phyloP scores from a whole-genome alignment of 2,888 invertebrate species.

The Ellobium chinense region DNA sequence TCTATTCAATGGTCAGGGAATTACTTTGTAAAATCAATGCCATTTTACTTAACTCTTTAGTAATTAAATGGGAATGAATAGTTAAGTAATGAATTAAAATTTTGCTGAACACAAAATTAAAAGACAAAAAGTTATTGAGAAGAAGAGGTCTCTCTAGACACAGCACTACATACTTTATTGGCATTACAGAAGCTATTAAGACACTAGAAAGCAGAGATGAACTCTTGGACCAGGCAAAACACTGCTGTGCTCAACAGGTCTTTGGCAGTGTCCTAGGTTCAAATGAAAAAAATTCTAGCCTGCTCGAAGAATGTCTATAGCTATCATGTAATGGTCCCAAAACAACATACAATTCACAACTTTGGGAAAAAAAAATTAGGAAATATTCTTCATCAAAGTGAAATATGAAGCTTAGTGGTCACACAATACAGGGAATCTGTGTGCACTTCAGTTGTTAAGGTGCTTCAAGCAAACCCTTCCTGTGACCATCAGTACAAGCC shows the following conservation, averaged over 20 bases:
- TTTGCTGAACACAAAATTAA: not conserved
- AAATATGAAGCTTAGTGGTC: not conserved
- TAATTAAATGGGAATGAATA: too few species aligned
- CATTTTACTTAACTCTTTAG: too few species aligned
- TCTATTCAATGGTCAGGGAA: too few species aligned
- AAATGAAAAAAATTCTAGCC: not conserved
- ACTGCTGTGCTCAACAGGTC: not conserved
- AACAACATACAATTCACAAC: slow-evolving; percentile 25
- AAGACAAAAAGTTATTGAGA: not conserved
- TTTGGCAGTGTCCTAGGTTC: not conserved
- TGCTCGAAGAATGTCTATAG: slow-evolving; percentile 24
- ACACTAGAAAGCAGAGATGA: slow-evolving; percentile 31
- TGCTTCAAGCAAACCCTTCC: not conserved
- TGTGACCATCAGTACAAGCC: slow-evolving; percentile 1
- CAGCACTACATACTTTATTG: not conserved
- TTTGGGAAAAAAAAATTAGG: slow-evolving; percentile 14
- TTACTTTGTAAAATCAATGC: too few species aligned
- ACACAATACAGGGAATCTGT: slow-evolving; percentile 10
- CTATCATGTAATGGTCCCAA: slow-evolving; percentile 43
- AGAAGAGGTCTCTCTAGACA: not conserved
- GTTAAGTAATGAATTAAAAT: not conserved
- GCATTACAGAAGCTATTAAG: slow-evolving; percentile 30
- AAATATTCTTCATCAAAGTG: not conserved
- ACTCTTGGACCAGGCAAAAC: not conserved
- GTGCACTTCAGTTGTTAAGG: not conserved